These are phyloP conservation scores for Galeruca laticollis DNA, from an alignment of 2,888 invertebrate species.

Conservation along the genomic window DNA sequence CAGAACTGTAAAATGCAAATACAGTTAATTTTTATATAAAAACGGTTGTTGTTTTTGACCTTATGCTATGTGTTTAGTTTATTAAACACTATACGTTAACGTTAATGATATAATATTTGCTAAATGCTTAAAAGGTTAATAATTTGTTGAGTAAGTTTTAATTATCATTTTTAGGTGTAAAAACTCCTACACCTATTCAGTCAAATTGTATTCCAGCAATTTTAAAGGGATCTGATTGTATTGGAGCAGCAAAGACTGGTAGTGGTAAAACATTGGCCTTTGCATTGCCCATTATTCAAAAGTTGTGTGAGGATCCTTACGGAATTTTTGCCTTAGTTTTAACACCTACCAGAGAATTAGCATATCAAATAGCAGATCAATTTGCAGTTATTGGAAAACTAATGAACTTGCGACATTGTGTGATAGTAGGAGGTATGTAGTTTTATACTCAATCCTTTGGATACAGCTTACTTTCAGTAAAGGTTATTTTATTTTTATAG, in stretches of 20 bases:
- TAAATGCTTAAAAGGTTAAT: too few relatives aligned
- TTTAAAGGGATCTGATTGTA: slow-evolving; percentile 85
- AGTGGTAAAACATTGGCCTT: slow-evolving; percentile 99
- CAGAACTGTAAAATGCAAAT: too few relatives aligned
- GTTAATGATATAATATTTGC: too few relatives aligned
- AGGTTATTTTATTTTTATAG: too few relatives aligned
- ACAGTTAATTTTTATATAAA: too few relatives aligned
- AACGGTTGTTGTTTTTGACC: too few relatives aligned
- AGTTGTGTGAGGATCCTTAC: slow-evolving; percentile 92
- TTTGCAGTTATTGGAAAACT: slow-evolving; percentile 92
- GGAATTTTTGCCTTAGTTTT: slow-evolving; percentile 95
- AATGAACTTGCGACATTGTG: slow-evolving; percentile 83
- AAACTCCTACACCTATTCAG: slow-evolving; percentile 85
- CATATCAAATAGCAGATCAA: slow-evolving; percentile 95
- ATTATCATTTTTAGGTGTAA: slow-evolving; percentile 72
- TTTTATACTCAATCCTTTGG: too few relatives aligned
- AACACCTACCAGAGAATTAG: slow-evolving; percentile 94
- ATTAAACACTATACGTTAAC: too few relatives aligned
- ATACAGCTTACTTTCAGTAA: too few relatives aligned
- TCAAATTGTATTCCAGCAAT: slow-evolving; percentile 84
- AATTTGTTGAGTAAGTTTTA: slow-evolving; percentile 16
- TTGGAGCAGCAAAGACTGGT: slow-evolving; percentile 97
- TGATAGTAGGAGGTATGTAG: slow-evolving; percentile 81
- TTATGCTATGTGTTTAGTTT: too few relatives aligned
- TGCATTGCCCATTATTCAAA: slow-evolving; percentile 93